phyloP scores from a whole-genome alignment of 1,140 invertebrate genomes.

The Choristoneura fumiferana region DNA sequence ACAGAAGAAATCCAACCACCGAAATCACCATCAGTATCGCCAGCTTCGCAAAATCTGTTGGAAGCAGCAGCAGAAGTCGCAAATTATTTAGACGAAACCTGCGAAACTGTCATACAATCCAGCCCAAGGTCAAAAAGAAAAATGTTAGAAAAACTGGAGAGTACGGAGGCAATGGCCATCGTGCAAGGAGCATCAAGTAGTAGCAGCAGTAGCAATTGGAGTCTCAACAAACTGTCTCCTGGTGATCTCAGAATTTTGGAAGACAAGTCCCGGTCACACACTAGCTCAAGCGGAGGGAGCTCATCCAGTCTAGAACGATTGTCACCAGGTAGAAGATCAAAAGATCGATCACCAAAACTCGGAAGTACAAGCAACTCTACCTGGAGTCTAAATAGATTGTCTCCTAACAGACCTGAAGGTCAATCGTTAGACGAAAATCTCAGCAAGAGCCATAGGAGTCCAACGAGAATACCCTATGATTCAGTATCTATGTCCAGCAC shows the following conservation, averaged over 20 bases:
- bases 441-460: constrained; percentile 68
- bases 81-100: constrained; percentile 83
- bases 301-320: constrained; percentile 74
- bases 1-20: constrained; percentile 35
- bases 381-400: constrained; percentile 75
- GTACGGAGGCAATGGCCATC: constrained; percentile 69
- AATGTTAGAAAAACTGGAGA: constrained; percentile 71
- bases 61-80: constrained; percentile 83
- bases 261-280: constrained; percentile 76
- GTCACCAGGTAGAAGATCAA: constrained; percentile 73
- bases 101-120: constrained; percentile 81
- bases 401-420: constrained; percentile 73
- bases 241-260: constrained; percentile 78
- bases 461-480: constrained; percentile 72
- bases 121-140: constrained; percentile 78
- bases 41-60: constrained; percentile 69
- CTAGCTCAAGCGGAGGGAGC: constrained; percentile 75
- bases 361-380: constrained; percentile 76
- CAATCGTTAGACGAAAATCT: constrained; percentile 72
- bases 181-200: constrained; percentile 74
- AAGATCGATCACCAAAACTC: constrained; percentile 75
- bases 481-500: constrained; percentile 75
- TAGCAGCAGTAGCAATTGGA: constrained; percentile 76
- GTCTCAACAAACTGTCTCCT: constrained; percentile 74
- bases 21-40: constrained; percentile 36